phyloP scores from a whole-genome alignment of 2,113 vertebrate genomes.

The Nothocercus nigrocapillus region DNA sequence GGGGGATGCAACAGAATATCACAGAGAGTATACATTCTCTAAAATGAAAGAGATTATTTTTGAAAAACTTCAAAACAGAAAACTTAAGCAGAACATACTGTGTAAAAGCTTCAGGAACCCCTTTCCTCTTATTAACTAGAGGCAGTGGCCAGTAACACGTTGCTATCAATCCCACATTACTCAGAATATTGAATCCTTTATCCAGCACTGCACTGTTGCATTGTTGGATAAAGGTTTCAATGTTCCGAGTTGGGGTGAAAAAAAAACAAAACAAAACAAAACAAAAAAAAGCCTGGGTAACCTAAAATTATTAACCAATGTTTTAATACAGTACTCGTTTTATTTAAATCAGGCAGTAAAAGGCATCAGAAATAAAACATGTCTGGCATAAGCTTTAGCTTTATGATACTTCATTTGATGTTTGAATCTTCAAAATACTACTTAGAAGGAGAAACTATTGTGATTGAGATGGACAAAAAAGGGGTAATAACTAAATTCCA shows the following conservation, averaged over 20 bases:
- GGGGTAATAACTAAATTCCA: not conserved
- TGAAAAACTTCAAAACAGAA: not conserved
- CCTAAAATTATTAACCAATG: not conserved
- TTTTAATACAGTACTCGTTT: not conserved
- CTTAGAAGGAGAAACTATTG: not conserved
- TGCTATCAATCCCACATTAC: not conserved
- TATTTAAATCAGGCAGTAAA: not conserved
- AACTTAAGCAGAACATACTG: not conserved
- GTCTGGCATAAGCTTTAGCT: not conserved
- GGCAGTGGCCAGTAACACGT: not conserved
- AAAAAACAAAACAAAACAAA: no score
- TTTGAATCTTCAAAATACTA: not conserved
- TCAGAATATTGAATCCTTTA: not conserved
- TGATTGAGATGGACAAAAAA: not conserved
- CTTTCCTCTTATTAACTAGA: not conserved
- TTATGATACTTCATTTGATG: not conserved
- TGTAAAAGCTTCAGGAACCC: not conserved
- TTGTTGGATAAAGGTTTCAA: no score
- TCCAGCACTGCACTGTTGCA: not conserved
- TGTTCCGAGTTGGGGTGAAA: no score
- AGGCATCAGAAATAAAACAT: not conserved
- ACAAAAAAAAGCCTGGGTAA: not conserved
- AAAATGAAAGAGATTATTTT: constrained; percentile 18
- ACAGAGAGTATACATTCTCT: constrained; percentile 86
- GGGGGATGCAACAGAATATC: constrained; percentile 82